These are phyloP conservation scores for Trissolcus japonicus DNA, from an alignment of 2,888 invertebrate genomes.

Conservation along the genomic window DNA sequence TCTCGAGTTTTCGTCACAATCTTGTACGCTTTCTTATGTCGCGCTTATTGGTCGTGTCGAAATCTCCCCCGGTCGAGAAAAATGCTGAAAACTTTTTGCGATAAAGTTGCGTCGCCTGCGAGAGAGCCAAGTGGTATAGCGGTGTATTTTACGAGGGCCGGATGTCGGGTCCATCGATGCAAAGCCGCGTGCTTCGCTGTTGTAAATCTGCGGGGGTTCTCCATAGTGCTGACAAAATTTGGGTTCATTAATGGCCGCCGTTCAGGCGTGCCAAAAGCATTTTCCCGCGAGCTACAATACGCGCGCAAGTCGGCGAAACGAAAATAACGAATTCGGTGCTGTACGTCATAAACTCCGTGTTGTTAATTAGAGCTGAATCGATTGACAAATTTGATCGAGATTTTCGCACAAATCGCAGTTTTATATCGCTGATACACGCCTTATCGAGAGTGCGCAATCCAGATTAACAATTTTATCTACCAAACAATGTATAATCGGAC, in stretches of 20 bases:
- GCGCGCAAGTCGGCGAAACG: too few species aligned
- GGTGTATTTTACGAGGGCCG: slow-evolving; percentile 42
- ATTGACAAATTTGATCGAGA: too few species aligned
- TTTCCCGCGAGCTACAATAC: slow-evolving; percentile 2
- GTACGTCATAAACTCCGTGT: too few species aligned
- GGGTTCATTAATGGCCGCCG: slow-evolving; percentile 25
- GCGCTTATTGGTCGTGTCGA: slow-evolving; percentile 31
- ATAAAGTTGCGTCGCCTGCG: slow-evolving; percentile 26
- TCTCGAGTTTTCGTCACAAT: slow-evolving; percentile 7
- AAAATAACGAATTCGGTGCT: too few species aligned
- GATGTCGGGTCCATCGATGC: slow-evolving; percentile 25
- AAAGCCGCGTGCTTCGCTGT: slow-evolving; percentile 9
- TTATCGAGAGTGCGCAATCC: too few species aligned
- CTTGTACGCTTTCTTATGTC: slow-evolving; percentile 3
- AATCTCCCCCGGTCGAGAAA: slow-evolving; percentile 39
- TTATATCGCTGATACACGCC: too few species aligned
- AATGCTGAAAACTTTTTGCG: slow-evolving; percentile 31
- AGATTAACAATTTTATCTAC: too few species aligned
- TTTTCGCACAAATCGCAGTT: too few species aligned
- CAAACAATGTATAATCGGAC: too few species aligned
- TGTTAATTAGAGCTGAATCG: too few species aligned
- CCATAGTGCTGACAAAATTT: slow-evolving; percentile 23
- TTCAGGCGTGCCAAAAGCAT: slow-evolving; percentile 9
- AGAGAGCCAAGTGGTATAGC: slow-evolving; percentile 46
- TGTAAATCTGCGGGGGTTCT: slow-evolving; percentile 18